Percentiles rank a stretch among this genome's conserved stretches.
These are phyloP conservation scores for Otus scops DNA, from an alignment of 2,797 vertebrate genomes.

Conservation along the genomic window DNA sequence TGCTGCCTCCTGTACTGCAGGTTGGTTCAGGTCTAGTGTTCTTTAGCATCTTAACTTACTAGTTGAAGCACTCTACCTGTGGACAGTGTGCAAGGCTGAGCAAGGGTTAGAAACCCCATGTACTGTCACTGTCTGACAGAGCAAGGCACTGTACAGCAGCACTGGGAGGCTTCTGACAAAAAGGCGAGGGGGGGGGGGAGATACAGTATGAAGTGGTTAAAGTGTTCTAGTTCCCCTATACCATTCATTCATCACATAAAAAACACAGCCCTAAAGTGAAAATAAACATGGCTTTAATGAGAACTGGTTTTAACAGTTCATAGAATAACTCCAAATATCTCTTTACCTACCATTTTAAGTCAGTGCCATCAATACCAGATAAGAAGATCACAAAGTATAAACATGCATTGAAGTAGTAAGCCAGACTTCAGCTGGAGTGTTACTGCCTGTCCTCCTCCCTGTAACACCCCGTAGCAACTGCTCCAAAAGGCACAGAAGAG, in stretches of 20 bases:
- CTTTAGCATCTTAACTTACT: neutral
- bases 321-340: neutral
- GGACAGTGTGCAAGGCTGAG: neutral
- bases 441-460: neutral
- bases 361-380: slow-evolving; percentile 12
- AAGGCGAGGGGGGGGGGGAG: too few species aligned
- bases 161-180: neutral
- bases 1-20: neutral
- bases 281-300: slow-evolving; percentile 49
- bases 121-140: neutral
- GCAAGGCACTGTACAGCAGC: neutral
- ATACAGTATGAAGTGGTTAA: neutral
- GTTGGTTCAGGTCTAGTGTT: neutral
- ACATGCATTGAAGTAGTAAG: slow-evolving; percentile 22
- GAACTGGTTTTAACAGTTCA: neutral
- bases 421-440: neutral
- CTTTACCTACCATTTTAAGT: neutral
- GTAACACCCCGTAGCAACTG: neutral
- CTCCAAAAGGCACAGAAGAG: slow-evolving; percentile 51
- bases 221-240: neutral
- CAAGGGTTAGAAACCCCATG: neutral
- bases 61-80: neutral
- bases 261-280: neutral
- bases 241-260: neutral
- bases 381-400: neutral